phyloP scores from a whole-genome alignment of 2,113 vertebrate species.

The Tetrao urogallus region DNA sequence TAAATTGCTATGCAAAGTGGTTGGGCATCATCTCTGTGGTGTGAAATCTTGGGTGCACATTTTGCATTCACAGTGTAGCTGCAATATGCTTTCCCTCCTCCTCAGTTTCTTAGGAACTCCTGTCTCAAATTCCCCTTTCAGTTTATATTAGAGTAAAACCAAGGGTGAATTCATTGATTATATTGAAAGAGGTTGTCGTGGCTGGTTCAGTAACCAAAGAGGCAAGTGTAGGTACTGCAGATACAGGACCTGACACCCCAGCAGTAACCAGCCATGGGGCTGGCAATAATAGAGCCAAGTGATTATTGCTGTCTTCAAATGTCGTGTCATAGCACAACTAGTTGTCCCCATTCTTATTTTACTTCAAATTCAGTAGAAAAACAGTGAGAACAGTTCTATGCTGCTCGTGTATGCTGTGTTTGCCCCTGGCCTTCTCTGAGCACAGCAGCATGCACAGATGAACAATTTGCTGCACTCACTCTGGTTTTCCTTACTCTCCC shows the following conservation, averaged over 20 bases:
- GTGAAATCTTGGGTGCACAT: background rate
- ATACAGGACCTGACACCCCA: rapidly evolving
- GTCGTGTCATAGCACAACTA: rapidly evolving
- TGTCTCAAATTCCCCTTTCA: background rate
- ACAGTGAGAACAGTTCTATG: background rate
- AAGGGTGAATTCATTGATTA: background rate
- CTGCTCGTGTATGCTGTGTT: too few relatives aligned
- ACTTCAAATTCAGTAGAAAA: background rate
- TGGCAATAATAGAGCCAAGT: background rate
- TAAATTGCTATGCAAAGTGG: background rate
- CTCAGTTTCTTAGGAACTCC: background rate
- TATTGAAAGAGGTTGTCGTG: rapidly evolving
- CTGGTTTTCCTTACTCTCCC: background rate
- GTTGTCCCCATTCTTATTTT: background rate
- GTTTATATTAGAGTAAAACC: background rate
- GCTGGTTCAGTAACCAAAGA: background rate
- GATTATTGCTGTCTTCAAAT: background rate
- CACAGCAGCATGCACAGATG: rapidly evolving
- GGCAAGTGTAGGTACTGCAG: background rate
- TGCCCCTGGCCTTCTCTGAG: background rate
- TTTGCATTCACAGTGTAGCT: background rate
- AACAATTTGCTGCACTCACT: background rate
- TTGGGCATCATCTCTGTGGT: background rate
- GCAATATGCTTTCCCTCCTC: background rate
- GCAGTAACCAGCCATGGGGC: rapidly evolving